phyloP scores from a whole-genome alignment of 2,888 invertebrate species.

The Eumacrocentrus americanus region DNA sequence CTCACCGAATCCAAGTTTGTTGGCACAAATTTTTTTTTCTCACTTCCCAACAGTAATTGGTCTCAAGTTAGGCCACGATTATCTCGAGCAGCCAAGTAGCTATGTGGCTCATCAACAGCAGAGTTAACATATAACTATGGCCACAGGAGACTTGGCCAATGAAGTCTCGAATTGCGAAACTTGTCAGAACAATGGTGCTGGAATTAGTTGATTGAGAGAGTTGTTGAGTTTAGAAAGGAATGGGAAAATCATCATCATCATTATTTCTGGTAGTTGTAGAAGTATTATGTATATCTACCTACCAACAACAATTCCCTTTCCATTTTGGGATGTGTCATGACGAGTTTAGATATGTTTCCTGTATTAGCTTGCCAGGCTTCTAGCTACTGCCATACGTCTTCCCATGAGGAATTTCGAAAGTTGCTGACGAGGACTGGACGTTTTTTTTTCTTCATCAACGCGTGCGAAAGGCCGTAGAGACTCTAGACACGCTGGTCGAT shows the following conservation, averaged over 20 bases:
- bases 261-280: not conserved
- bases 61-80: conserved; percentile 13
- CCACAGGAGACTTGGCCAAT: conserved; percentile 12
- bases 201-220: conserved; percentile 8
- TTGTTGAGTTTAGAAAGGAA: not conserved
- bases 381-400: not conserved
- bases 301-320: not conserved
- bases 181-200: not conserved
- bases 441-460: conserved; percentile 11
- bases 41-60: conserved; percentile 10
- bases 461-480: conserved; percentile 23
- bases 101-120: not conserved
- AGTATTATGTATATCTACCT: too few relatives aligned
- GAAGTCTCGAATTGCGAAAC: conserved; percentile 14
- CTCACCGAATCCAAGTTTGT: conserved; percentile 4
- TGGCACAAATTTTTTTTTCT: conserved; percentile 1
- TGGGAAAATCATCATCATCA: not conserved
- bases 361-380: conserved; percentile 4
- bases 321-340: conserved; percentile 6
- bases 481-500: conserved; percentile 15
- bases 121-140: conserved; percentile 2
- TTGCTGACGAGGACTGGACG: not conserved
- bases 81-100: conserved; percentile 8
- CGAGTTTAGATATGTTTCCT: conserved; percentile 12
- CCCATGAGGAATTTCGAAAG: conserved; percentile 17